Conservation (phyloP, 1,140 invertebrate species). For the Teleogryllus occipitalis region DNA sequence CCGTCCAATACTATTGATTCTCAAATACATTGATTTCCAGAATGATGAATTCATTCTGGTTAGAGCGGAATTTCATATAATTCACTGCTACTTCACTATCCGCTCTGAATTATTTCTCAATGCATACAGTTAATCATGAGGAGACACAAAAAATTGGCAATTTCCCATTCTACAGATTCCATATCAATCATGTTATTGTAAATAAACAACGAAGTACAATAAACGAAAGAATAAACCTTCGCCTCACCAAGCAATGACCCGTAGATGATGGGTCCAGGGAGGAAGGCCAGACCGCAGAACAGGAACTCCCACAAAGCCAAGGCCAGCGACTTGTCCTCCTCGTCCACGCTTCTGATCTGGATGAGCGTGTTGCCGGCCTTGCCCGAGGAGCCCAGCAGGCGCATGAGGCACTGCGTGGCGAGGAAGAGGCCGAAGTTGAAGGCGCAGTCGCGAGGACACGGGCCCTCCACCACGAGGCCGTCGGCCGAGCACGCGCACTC, state of each 20-base stretch:
- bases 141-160: too few relatives aligned
- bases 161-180: too few relatives aligned
- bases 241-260: conserved; percentile 46
- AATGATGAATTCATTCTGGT: too few relatives aligned
- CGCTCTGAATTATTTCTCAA: too few relatives aligned
- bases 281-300: conserved; percentile 53
- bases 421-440: conserved; percentile 3
- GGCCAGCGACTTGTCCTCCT: conserved; percentile 53
- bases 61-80: too few relatives aligned
- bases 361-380: conserved; percentile 52
- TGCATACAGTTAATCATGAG: too few relatives aligned
- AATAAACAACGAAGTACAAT: too few relatives aligned
- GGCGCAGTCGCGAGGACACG: conserved; percentile 1
- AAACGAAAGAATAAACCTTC: neutral
- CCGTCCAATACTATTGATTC: too few relatives aligned
- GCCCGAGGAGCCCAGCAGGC: conserved; percentile 47
- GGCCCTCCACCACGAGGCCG: neutral
- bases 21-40: too few relatives aligned
- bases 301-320: conserved; percentile 52
- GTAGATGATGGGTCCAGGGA: conserved; percentile 57
- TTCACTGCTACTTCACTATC: too few relatives aligned
- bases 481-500: neutral
- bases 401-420: conserved; percentile 35
- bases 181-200: too few relatives aligned
- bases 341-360: conserved; percentile 42